Base-by-base conservation (phyloP, 1,140 invertebrate genomes). In the Trachymyrmex cornetzi region DNA sequence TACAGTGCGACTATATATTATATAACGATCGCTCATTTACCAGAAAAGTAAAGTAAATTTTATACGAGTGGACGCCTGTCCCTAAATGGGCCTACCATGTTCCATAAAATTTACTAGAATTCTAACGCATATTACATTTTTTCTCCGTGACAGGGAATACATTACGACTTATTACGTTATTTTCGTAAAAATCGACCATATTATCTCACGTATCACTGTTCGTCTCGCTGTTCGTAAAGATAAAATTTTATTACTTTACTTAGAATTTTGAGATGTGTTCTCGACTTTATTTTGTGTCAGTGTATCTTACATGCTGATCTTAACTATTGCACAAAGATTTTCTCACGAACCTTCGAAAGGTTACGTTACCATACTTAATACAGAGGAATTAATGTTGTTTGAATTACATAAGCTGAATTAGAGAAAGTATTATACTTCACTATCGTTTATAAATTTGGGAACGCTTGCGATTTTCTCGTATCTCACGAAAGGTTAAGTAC, bases 181-280 rank as follows among this genome's bases (percentile, higher is more conserved):
- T 69, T 48, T 69, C 22, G 38, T n/a, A 38, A n/a, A 24, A 44
- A 69, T 48, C 38, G 66, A 24, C 12, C 22, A 24, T 16, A 24
- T 16, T 48, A 50, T 69, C 66, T 69, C 66, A 11, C 38, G 6
- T 24, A 69, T 24, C 22, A 4, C 38, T 16, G 22, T 53, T 72
- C n/a, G 22, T 24, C 48, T 24, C 22, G 1, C 38, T 16, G 14
- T 53, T 53, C 38, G 38, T 24, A 48, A 24, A 69, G 66, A 69
- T 69, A 69, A 69, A 48, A 27, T 48, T 69, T 69, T 69, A 69
- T 50, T 24, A 38, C 19, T 19, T 30, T 38, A 74, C 16, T 12
- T 27, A 24, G 24, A 63, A 30, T 63, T 48, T 48, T 48, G 24
- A 27, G 55, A 27, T 19, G 38, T 12, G 34, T 19, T n/a, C 55